A percentile compares a stretch with the other conserved stretches of the same genome.
These are phyloP conservation scores for Mylabris sibirica DNA, from an alignment of 2,888 invertebrate genomes.

Conservation along the genomic window DNA sequence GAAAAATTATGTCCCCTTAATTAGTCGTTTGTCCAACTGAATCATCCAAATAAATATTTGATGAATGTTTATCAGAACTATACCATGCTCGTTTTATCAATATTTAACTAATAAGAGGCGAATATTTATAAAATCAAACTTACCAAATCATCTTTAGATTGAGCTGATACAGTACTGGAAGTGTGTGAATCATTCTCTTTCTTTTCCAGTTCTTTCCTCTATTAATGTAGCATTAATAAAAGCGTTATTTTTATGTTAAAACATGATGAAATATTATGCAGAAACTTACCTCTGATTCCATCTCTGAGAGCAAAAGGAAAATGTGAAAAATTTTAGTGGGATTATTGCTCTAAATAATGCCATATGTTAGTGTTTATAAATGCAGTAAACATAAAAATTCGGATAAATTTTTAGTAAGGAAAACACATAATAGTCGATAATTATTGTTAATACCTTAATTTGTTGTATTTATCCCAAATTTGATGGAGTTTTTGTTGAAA, in stretches of 20 bases:
- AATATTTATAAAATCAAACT: conserved; percentile 24
- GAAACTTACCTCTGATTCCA: conserved; percentile 49
- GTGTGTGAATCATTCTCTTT: conserved; percentile 43
- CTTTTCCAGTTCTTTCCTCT: conserved; percentile 44
- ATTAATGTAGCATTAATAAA: not conserved
- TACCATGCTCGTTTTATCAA: not conserved
- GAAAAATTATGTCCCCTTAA: no score
- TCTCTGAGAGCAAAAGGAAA: conserved; percentile 18
- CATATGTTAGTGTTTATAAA: not conserved
- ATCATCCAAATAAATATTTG: no score
- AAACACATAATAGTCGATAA: not conserved
- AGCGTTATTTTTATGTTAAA: not conserved
- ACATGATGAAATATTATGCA: not conserved
- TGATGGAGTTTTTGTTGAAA: not conserved
- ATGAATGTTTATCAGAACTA: not conserved
- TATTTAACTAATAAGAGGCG: not conserved
- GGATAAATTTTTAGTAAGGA: no score
- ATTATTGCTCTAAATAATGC: not conserved
- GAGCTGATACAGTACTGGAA: conserved; percentile 38
- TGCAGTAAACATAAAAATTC: not conserved
- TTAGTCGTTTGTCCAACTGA: no score
- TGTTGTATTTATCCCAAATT: not conserved
- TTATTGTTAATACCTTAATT: not conserved
- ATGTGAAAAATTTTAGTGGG: not conserved
- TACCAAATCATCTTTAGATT: conserved; percentile 40